Base-by-base conservation (phyloP, 2,113 vertebrate species). In the Lucifuga dentata region DNA sequence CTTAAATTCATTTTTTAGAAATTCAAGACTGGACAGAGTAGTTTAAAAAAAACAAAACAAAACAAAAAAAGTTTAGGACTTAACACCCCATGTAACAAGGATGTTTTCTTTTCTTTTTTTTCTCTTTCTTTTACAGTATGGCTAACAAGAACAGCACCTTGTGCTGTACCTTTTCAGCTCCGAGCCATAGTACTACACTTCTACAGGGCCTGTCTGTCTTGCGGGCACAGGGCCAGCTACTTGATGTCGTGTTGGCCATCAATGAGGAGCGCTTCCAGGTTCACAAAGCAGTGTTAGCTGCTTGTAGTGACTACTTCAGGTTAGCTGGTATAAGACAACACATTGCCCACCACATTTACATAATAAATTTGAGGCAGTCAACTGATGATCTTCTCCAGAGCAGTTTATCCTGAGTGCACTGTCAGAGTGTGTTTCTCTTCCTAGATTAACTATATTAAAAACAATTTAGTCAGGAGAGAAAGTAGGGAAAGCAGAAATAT, bases 241-340 rank as follows among this genome's bases (percentile, higher is more conserved):
- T 99, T 41, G 98, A 99, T 33, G 95, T 99, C 19, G 93, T 95
- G 80, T 93, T 99, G 80, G 93, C 95, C 56, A 88, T 99, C 89
- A 95, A 95, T 78, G 92, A 94, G 58, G 95, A 98, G 92, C 94
- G 87, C 53, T 99, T 99, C 89, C 94, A 94, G 46, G 98, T 98
- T 17, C 97, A 99, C 92, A 96, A 94, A 92, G 97, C 97, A 33
- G 97, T 99, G 75, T 92, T 99, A 86, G 97, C 98, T 2, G 95
- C 98, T 85, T 98, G 98, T 93, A 99, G 98, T 67, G 97, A 99
- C 90, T 99, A 99, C 87, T 99, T 99, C 94, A 95, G 98, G 98
- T 99, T 55, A 79, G 87, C 8, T 11, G 32, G 16, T 55, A 9
- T 17, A 7, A 29, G 49, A 56, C 46, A 23, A 43, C 45, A 63